Percentiles rank a stretch among this genome's conserved stretches.
Conservation (phyloP, 1,140 invertebrate genomes). For the Drosophila murphyi region DNA sequence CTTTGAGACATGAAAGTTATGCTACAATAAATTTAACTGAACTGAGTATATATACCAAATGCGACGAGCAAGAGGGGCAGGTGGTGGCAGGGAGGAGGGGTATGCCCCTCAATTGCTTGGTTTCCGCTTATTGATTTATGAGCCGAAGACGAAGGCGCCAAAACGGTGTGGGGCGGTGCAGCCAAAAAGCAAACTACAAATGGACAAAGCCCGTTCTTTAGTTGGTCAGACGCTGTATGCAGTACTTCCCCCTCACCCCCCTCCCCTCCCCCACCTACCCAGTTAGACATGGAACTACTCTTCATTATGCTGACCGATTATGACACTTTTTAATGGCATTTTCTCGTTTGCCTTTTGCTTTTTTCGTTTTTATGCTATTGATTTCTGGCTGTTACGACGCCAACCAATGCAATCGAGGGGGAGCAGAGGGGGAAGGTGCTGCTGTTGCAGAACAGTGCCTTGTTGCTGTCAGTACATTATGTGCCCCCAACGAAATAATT, state of each 20-base stretch:
- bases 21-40: conserved; percentile 66
- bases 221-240: neutral
- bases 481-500: conserved; percentile 23
- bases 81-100: neutral
- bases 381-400: conserved; percentile 67
- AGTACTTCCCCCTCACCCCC: neutral
- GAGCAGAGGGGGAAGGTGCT: conserved; percentile 9
- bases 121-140: conserved; percentile 79
- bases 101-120: conserved; percentile 38
- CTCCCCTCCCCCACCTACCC: neutral
- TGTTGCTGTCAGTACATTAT: conserved; percentile 7
- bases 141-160: conserved; percentile 22
- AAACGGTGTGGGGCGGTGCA: neutral
- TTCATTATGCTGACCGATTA: conserved; percentile 81
- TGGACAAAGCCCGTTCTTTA: conserved; percentile 5
- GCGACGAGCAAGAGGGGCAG: neutral
- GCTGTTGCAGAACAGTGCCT: neutral
- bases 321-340: conserved; percentile 80
- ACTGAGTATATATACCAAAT: too few species aligned
- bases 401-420: conserved; percentile 1
- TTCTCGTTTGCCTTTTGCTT: conserved; percentile 57
- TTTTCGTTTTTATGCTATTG: conserved; percentile 72
- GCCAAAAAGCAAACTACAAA: conserved; percentile 37
- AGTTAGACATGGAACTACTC: conserved; percentile 37
- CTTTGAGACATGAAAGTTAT: conserved; percentile 39